Evolutionary conservation across 1,140 invertebrate species (phyloP), one percentile per base, ranked within the genome.

Genomic region (Adoxophyes honmai): DNA sequence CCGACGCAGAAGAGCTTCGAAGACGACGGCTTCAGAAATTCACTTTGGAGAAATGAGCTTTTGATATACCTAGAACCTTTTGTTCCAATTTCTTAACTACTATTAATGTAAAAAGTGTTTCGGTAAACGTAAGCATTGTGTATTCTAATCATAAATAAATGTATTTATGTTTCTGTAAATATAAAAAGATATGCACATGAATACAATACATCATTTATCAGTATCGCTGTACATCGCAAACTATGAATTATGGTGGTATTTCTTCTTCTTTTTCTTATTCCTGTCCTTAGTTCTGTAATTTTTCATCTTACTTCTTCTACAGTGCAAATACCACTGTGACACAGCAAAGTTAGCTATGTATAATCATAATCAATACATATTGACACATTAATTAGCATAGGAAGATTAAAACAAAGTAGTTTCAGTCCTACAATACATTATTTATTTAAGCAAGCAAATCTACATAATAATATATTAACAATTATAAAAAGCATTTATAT

Each of bases 401-500:
- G 28, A 11, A 34, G 34, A 53, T 18, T 53, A 34, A 53, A 36
- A 16, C 34, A 53, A 53, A 35, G 15, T 6, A 34, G 33, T 33
- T 35, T 35, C 11, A 48, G 42, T 48, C 11, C 42, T 48, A 48
- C 42, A 6, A 21, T 52, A 44, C 13, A 16, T 59, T 34, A 57
- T 61, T 57, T 42, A 16, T 13, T 21, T 54, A 36, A 33, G 13
- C 37, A 51, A 62, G 10, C 39, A n/a, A 53, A 55, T 42, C 52
- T 58, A 61, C 36, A 4, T 53, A 52, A 4, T 53, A 52, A 55
- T 48, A 53, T 39, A 21, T 75, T 78, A 85, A 76, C 70, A 78
- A 55, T 92, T 92, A 89, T 96, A 97, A 88, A 97, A 94, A 8
- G 94, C 93, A 68, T 94, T 86, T 48, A 97, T 90, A 70, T 93